A percentile compares a stretch with the other conserved stretches of the same genome.
These are phyloP conservation scores for Amaurobius ferox DNA, from an alignment of 2,888 invertebrate genomes.

Conservation along the genomic window DNA sequence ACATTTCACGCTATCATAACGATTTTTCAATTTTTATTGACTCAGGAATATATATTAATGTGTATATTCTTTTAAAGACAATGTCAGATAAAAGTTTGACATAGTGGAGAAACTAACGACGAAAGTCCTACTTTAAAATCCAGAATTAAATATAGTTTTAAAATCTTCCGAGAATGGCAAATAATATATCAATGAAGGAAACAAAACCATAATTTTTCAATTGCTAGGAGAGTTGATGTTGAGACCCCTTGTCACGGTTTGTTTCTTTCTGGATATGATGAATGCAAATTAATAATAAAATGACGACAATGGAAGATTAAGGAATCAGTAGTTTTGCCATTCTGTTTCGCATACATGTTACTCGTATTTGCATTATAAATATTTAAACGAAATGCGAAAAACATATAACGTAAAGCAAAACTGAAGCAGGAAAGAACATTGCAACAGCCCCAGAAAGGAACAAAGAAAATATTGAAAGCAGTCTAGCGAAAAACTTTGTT, in stretches of 20 bases:
- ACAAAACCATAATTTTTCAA: conserved; percentile 17
- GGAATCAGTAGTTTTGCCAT: conserved; percentile 12
- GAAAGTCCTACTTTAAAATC: too few species aligned
- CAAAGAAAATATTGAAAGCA: conserved; percentile 10
- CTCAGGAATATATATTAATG: too few species aligned
- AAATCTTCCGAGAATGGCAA: too few species aligned
- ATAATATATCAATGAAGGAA: neutral
- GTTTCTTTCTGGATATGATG: conserved; percentile 20
- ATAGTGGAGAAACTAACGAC: too few species aligned
- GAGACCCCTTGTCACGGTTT: conserved; percentile 14
- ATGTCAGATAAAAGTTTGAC: too few species aligned
- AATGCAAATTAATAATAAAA: conserved; percentile 36
- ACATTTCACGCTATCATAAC: too few species aligned
- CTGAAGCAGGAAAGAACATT: neutral
- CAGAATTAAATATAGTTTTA: too few species aligned
- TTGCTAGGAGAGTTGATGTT: conserved; percentile 14
- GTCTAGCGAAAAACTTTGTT: neutral
- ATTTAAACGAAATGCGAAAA: conserved; percentile 20
- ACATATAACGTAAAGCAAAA: neutral
- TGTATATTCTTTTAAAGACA: too few species aligned
- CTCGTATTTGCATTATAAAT: conserved; percentile 20
- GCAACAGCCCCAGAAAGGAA: neutral
- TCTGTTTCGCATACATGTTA: neutral
- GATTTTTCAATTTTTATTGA: too few species aligned
- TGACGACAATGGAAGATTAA: conserved; percentile 29